phyloP scores from a whole-genome alignment of 2,113 vertebrate genomes.

The Benitochromis conjunctus region DNA sequence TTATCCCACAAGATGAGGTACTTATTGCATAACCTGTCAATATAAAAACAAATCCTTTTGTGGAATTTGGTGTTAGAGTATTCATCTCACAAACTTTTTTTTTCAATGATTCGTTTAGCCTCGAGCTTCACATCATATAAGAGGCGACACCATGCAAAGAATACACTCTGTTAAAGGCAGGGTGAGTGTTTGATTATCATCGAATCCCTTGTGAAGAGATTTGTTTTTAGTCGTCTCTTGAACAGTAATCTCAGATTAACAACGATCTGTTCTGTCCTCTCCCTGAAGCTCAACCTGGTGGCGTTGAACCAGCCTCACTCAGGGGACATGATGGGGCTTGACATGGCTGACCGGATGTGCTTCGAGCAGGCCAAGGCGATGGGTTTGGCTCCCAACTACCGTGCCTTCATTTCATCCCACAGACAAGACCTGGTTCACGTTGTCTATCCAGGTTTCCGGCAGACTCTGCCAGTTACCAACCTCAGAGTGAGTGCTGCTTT shows the following conservation, averaged over 20 bases:
- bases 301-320: slow-evolving; percentile 88
- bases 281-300: slow-evolving; percentile 82
- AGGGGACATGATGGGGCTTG: slow-evolving; percentile 78
- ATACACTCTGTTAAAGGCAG: slow-evolving; percentile 26
- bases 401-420: slow-evolving; percentile 89
- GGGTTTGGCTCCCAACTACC: slow-evolving; percentile 83
- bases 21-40: fast-evolving
- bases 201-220: neutral
- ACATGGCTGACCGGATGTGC: slow-evolving; percentile 83
- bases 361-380: slow-evolving; percentile 88
- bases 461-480: slow-evolving; percentile 87
- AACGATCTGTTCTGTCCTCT: neutral
- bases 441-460: slow-evolving; percentile 81
- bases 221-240: neutral
- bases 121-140: slow-evolving; percentile 36
- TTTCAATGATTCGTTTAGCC: slow-evolving; percentile 29
- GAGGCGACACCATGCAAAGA: slow-evolving; percentile 43
- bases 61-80: neutral
- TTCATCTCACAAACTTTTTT: neutral
- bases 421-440: slow-evolving; percentile 86
- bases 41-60: neutral
- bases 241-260: neutral
- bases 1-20: slow-evolving; percentile 73
- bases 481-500: slow-evolving; percentile 80
- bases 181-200: slow-evolving; percentile 14